Base-by-base conservation (phyloP, 1,140 invertebrate species). In the Drosophila pachea region DNA sequence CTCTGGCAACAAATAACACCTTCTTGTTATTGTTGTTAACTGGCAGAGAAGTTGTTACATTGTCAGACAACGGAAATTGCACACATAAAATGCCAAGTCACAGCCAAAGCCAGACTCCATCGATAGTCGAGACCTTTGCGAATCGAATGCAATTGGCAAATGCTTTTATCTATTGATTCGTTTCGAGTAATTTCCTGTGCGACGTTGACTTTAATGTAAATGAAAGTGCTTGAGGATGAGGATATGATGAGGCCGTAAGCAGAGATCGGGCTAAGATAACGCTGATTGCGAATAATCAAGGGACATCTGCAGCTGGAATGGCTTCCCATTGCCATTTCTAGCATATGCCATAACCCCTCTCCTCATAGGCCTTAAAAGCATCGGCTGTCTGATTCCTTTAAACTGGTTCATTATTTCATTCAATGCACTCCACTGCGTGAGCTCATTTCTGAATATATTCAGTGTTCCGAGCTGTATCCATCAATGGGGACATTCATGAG, bases 31-130 rank as follows among this genome's bases (percentile, higher is more conserved):
- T 61, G 33, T 14, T 29, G 55, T 65, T 78, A 68, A 72, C 74
- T 78, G 78, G 79, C 79, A 79, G 73, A 79, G 73, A 84, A 83
- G 76, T 83, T 76, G 79, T 83, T 83, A 83, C 79, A 84, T 83
- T 79, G 79, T 74, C 70, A 74, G 72, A 74, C 59, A 83, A 75
- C 79, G 79, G 79, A 83, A 83, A 83, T 83, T 70, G 79, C 76
- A 66, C 72, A 83, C 78, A 83, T 76, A 83, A 78, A 73, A 67
- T 43, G 68, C 52, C 53, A 53, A 70, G 68, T 70, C 68, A 65
- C 36, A 58, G 33, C 14, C 43, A 64, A 22, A 68, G 56, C 42
- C 65, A 73, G 63, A 63, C 50, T 38, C 60, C 16, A 63, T 53
- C 38, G 40, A 43, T 59, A 58, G 48, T 32, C 58, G 48, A 12